Base-by-base conservation (phyloP, 2,888 invertebrate genomes). In the Polylopha cassiicola region DNA sequence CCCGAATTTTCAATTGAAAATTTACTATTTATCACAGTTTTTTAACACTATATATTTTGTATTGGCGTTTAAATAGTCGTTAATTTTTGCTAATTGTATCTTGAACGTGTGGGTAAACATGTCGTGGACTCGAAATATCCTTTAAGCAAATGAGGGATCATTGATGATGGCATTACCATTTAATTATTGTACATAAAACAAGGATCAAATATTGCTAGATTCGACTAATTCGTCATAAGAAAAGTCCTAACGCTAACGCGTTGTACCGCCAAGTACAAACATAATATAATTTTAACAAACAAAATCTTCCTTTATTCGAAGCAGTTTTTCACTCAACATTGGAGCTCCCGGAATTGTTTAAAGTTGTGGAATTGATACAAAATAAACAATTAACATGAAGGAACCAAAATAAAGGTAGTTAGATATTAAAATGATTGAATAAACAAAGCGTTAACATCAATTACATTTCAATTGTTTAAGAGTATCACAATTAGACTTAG, bases 141-240 rank as follows among this genome's bases (percentile, higher is more conserved):
- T 72, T 72, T 68, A 56, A 55, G 67, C 59, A 74, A 76, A 70
- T 70, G 71, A 68, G 84, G 81, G 81, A 82, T 74, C 84, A 82
- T 61, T 65, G 58, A 64, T 53, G 53, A 65, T 60, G 63, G 65
- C 65, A 68, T 69, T 51, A 66, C 58, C 56, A 56, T 69, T 58
- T 60, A 60, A 61, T 71, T 72, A 67, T 63, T 80, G 78, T 81
- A 78, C 53, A 75, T 78, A 76, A 67, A 51, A 51, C 69, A 67
- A 55, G 65, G 67, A 73, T 68, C 73, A 67, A 72, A 65, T 75
- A 70, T 64, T 63, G 59, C 59, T 74, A 70, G 61, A 63, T 57
- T 59, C 55, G 50, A 60, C 51, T 61, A 59, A 55, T 65, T 59
- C 58, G 51, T 50, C 43, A 49, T 54, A 55, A 46, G 41, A 50